Conservation (phyloP, 2,797 vertebrate genomes). For the Aldrovandia affinis region DNA sequence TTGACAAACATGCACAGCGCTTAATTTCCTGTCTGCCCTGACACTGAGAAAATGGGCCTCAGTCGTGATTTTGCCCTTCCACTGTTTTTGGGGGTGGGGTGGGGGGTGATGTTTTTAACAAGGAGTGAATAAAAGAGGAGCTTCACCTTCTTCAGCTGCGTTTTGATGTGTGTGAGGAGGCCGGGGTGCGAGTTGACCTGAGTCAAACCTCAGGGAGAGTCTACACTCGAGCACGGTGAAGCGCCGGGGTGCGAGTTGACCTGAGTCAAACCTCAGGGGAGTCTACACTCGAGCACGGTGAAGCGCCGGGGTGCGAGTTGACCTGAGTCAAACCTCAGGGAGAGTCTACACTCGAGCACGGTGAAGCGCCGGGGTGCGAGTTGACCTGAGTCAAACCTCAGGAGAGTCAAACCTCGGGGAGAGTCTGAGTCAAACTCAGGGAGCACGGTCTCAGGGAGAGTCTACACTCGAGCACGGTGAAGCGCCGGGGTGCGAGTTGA, state of each 20-base stretch:
- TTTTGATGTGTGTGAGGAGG: neutral
- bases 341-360: no score
- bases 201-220: neutral
- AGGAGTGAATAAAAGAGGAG: neutral
- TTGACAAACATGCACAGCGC: slow-evolving; percentile 27
- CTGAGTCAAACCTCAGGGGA: neutral
- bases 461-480: no score
- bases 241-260: neutral
- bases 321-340: neutral
- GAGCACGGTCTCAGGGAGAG: no score
- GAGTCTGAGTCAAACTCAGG: no score
- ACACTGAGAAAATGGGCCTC: neutral
- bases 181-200: neutral
- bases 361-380: neutral
- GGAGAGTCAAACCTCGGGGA: no score
- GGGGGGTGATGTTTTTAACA: slow-evolving; percentile 9
- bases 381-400: neutral
- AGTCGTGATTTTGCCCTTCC: slow-evolving; percentile 27
- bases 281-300: no score
- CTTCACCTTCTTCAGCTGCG: slow-evolving; percentile 10
- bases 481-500: no score
- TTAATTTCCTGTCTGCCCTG: neutral
- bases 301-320: neutral
- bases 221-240: no score
- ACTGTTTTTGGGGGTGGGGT: neutral